Base-by-base conservation (phyloP, 2,113 vertebrate genomes). In the Ancistrus triradiatus region DNA sequence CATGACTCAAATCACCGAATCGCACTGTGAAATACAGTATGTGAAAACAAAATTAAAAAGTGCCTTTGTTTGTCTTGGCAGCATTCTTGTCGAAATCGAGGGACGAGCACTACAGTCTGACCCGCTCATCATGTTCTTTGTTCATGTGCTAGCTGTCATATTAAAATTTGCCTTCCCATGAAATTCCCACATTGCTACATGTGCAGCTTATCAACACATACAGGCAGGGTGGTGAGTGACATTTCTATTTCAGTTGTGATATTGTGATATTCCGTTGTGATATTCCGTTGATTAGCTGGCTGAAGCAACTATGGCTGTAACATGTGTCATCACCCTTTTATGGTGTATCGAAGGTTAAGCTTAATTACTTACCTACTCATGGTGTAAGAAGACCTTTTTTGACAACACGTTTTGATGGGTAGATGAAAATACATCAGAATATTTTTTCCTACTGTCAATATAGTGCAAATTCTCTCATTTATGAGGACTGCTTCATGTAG, bases 181-280 rank as follows among this genome's bases (percentile, higher is more conserved):
- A 63, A 70, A 8, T 58, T 66, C 53, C 64, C 64, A 66, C 64
- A 19, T 84, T 83, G 75, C 81, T 79, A 80, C 81, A 70, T 78
- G 83, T 86, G 83, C 73, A 71, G 67, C 82, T 85, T 82, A 85
- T 87, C 84, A 86, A 88, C 88, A 87, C 83, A 74, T 81, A 73
- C 71, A 77, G 79, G 81, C 82, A 73, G 78, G 69, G 73, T 80
- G 79, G 69, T 76, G 78, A 81, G 76, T 88, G 81, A 77, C 83
- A 87, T 80, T n/a, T 87, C 84, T 86, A 85, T 87, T 85, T 87
- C 80, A 77, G 81, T 77, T 76, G n/a, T n/a, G n/a, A n/a, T n/a
- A n/a, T n/a, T n/a, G n/a, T 43, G 69, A 75, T 47, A 77, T 76
- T 79, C 66, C 74, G 44, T 73, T 85, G 80, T 43, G 69, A 75